Base-by-base conservation (phyloP, 2,797 vertebrate species). In the Periparus ater region DNA sequence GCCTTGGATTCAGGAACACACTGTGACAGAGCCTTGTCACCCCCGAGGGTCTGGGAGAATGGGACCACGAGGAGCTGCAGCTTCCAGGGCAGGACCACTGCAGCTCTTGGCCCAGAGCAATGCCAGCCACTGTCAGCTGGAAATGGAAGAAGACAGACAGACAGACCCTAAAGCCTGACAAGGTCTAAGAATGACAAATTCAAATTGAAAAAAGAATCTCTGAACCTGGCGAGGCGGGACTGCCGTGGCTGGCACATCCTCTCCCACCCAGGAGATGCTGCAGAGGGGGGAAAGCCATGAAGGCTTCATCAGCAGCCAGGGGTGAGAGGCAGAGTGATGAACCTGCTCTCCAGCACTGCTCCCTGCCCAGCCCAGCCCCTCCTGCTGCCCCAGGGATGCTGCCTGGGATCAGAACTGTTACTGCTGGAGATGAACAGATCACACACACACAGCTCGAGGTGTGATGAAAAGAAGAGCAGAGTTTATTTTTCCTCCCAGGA, bases 281-380 rank as follows among this genome's bases (percentile, higher is more conserved):
- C 2, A 38, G 23, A 25, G 21, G 36, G 36, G 10, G 38, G 5
- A 75, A 30, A 77, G 30, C 30, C 55, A 9, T 1, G 22, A 17
- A 54, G 40, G 30, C 21, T 45, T 32, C 55, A 9, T 4, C 2
- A 0, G 23, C 50, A 32, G 50, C 1, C 15, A 51, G 27, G 40
- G 73, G 8, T 10, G 42, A 4, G 48, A 32, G 19, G 22, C 30
- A 57, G 61, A 27, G 34, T 0, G 14, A n/a, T 8, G 32, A 72
- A 8, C 45, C 21, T 9, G 26, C 63, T 50, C 12, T 57, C 5
- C 23, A 3, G 9, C 16, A 0, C n/a, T 0, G 1, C 2, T 61
- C 47, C 22, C 55, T 15, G 68, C 6, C 38, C 38, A 38, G 38
- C 38, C 38, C 38, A 38, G 38, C 38, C 38, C 38, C 38, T 38